Evolutionary conservation across 2,113 vertebrate genomes (phyloP).

Genomic region (Gnathonemus echidnorhynchus): DNA sequence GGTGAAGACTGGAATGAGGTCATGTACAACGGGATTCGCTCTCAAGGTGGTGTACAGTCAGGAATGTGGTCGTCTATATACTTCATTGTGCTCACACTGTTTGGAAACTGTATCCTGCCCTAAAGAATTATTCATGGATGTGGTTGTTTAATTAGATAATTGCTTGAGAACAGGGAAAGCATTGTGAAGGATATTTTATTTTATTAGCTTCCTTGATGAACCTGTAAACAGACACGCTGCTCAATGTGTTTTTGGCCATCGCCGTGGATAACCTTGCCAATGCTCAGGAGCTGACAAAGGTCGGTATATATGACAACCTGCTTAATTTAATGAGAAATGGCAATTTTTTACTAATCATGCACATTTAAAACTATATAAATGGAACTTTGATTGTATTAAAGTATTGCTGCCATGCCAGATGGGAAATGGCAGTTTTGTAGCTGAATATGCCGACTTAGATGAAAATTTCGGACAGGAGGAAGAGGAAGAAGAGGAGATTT

Average conservation of each 20-base stretch:
- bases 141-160: background rate
- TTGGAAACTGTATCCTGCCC: constrained; percentile 96
- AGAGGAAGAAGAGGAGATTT: constrained; percentile 93
- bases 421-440: background rate
- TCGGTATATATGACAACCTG: background rate
- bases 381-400: background rate
- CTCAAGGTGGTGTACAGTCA: constrained; percentile 90
- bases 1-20: constrained; percentile 99
- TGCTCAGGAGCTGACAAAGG: constrained; percentile 68
- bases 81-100: constrained; percentile 94
- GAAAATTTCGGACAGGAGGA: constrained; percentile 71
- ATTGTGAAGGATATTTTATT: background rate
- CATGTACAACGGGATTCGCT: constrained; percentile 97
- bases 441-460: background rate
- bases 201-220: constrained; percentile 37
- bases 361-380: background rate
- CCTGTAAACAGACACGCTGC: constrained; percentile 59
- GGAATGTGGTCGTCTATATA: constrained; percentile 99
- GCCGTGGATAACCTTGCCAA: constrained; percentile 71
- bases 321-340: background rate
- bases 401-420: background rate
- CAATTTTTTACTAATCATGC: background rate
- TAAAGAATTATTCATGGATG: background rate
- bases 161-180: background rate
- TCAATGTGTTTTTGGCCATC: constrained; percentile 71